Conservation (phyloP, 2,888 invertebrate species). For the Scaptomyza caliginosa region DNA sequence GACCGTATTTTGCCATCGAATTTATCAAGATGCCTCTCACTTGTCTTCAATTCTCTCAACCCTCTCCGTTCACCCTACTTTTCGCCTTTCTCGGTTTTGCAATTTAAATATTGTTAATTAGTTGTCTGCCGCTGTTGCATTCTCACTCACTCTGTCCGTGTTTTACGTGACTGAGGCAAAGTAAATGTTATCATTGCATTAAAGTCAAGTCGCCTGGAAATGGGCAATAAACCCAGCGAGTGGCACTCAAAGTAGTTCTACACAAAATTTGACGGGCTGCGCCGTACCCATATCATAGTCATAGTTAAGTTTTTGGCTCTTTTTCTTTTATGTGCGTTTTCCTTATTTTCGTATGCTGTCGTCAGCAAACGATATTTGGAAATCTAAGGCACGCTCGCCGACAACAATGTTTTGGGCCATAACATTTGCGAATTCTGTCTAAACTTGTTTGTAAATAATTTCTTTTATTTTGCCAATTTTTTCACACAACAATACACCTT, state of each 20-base stretch:
- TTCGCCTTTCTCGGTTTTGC: conserved; percentile 27
- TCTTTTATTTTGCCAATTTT: conserved; percentile 78
- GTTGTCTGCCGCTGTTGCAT: conserved; percentile 32
- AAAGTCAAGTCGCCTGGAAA: conserved; percentile 48
- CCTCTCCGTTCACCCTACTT: not conserved
- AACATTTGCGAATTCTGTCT: conserved; percentile 72
- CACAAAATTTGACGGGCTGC: conserved; percentile 25
- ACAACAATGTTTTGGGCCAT: conserved; percentile 73
- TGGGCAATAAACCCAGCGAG: conserved; percentile 41
- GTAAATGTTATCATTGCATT: conserved; percentile 63
- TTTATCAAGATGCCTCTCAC: conserved; percentile 62
- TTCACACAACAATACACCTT: conserved; percentile 76
- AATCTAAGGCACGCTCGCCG: conserved; percentile 33
- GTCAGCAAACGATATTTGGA: conserved; percentile 56
- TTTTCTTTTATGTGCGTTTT: conserved; percentile 35
- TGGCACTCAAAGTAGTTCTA: conserved; percentile 38
- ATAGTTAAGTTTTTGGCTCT: conserved; percentile 25
- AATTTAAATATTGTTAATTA: conserved; percentile 75
- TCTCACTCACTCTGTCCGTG: not conserved
- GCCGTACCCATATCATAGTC: conserved; percentile 42
- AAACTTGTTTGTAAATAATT: conserved; percentile 79
- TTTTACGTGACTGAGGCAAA: not conserved
- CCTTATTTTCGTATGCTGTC: conserved; percentile 41
- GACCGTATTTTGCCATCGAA: conserved; percentile 47
- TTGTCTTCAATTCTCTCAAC: not conserved